phyloP scores from a whole-genome alignment of 2,888 invertebrate species.

The Zootermopsis nevadensis region DNA sequence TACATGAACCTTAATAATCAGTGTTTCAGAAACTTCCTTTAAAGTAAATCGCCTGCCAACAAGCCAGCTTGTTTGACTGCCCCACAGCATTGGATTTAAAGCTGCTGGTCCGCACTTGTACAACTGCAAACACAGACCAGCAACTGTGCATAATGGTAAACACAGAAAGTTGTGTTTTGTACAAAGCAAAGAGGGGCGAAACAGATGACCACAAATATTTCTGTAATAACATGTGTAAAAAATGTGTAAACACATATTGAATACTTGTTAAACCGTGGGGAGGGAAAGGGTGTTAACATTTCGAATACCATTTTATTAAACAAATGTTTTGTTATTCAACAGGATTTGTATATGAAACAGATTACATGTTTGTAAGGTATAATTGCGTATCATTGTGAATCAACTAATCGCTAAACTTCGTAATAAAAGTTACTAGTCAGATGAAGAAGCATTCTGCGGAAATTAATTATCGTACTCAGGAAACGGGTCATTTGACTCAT shows the following conservation, averaged over 20 bases:
- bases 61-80: not conserved
- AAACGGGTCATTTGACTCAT: too few relatives aligned
- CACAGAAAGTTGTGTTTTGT: not conserved
- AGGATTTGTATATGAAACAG: too few relatives aligned
- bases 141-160: not conserved
- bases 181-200: not conserved
- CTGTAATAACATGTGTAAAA: slow-evolving; percentile 1
- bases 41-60: not conserved
- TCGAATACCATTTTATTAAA: too few relatives aligned
- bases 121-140: not conserved
- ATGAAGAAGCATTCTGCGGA: too few relatives aligned
- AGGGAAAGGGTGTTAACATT: too few relatives aligned
- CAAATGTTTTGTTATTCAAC: too few relatives aligned
- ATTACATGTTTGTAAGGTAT: too few relatives aligned
- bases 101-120: not conserved
- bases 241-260: not conserved
- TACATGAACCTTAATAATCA: not conserved
- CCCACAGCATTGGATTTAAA: not conserved
- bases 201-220: not conserved
- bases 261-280: not conserved
- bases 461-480: too few relatives aligned
- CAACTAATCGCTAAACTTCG: too few relatives aligned
- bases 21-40: not conserved
- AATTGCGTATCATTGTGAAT: too few relatives aligned
- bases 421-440: too few relatives aligned